These are phyloP conservation scores for Cephalopholis sonnerati DNA, from an alignment of 2,113 vertebrate species.

Conservation along the genomic window DNA sequence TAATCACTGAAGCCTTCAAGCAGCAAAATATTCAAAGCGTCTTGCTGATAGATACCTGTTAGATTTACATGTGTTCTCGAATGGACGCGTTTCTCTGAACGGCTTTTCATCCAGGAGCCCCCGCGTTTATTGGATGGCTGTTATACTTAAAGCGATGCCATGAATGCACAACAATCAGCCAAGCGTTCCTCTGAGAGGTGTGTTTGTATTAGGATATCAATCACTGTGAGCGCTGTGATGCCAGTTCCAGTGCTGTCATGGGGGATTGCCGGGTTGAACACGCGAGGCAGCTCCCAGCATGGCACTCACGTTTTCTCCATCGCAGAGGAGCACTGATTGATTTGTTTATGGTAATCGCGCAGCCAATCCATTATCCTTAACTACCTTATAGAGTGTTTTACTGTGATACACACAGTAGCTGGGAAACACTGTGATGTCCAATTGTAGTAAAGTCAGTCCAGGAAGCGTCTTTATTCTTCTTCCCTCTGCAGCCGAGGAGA, in stretches of 20 bases:
- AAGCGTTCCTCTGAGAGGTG: conserved; percentile 57
- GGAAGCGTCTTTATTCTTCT: conserved; percentile 5
- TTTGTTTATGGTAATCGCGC: conserved; percentile 67
- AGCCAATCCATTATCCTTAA: conserved; percentile 57
- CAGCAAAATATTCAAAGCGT: conserved; percentile 51
- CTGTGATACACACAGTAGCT: conserved; percentile 16
- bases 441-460: not conserved
- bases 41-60: conserved; percentile 61
- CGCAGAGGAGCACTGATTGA: conserved; percentile 62
- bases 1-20: conserved; percentile 50
- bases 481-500: not conserved
- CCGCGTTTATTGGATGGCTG: conserved; percentile 68
- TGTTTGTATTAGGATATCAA: conserved; percentile 76
- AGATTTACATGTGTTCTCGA: conserved; percentile 75
- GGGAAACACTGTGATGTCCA: conserved; percentile 23
- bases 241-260: conserved; percentile 36
- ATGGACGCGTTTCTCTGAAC: conserved; percentile 49
- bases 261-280: conserved; percentile 32
- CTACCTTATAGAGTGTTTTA: conserved; percentile 34
- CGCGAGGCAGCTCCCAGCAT: conserved; percentile 33
- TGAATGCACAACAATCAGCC: conserved; percentile 67
- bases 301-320: conserved; percentile 43
- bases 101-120: conserved; percentile 45
- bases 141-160: conserved; percentile 52
- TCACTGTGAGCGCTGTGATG: conserved; percentile 44